Base-by-base conservation (phyloP, 2,113 vertebrate species). In the Percopsis transmontana region DNA sequence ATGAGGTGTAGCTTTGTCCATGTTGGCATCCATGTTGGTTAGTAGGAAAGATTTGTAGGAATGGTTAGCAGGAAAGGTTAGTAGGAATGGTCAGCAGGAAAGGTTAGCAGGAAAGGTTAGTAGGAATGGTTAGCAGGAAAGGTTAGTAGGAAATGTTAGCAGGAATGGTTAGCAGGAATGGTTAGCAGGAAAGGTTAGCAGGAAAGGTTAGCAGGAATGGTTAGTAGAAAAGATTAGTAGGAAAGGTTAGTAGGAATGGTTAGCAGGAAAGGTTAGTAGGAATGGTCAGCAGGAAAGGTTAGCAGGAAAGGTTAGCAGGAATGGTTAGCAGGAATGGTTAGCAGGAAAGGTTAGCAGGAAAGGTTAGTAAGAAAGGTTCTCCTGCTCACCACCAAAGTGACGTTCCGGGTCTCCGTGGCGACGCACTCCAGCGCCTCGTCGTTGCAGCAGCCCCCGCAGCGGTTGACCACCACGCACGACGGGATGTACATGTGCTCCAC, bases 341-440 rank as follows among this genome's bases (percentile, higher is more conserved):
- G 15, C 10, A 19, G 14, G 20, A 15, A 38, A 50, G 21, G 27
- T 27, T 27, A 11, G 21, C n/a, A 14, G 53, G 40, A 27, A 24
- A 52, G 24, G 47, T 45, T 8, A 13, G 13, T 20, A 19, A 8
- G 19, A 40, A 3, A 3, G 1, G 12, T 15, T 7, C 51, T 14
- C 20, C 19, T 7, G 62, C 65, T 89, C 81, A 97, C 96, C 95
- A 96, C 91, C 94, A 98, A 90, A 0, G 95, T 98, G 82, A 95
- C 67, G 38, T 98, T 98, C 71, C 84, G 85, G 27, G 92, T 91
- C 66, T 94, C 92, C 0, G 90, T 91, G 48, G 96, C 94, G 21
- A 95, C 93, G 15, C 97, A 98, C 87, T 98, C 96, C 57, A 95
- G 79, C 0, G 91, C 90, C 71, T 98, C 96, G 0, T 98, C 97